Conservation (phyloP, 2,888 invertebrate species). For the Pammene fasciana region DNA sequence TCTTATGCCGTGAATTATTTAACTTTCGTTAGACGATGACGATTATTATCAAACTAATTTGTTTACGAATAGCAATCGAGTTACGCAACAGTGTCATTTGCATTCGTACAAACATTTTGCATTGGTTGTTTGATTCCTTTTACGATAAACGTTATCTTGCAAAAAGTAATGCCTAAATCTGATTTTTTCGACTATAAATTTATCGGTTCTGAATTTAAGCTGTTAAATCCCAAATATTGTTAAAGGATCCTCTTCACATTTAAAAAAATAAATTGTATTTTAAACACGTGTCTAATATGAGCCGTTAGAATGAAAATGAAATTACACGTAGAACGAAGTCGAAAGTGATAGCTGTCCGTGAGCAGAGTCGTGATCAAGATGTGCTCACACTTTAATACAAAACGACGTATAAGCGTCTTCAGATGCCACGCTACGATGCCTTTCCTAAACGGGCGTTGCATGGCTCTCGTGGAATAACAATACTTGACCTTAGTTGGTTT, state of each 20-base stretch:
- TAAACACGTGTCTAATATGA: conserved; percentile 47
- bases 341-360: conserved; percentile 76
- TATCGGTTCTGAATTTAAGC: background rate
- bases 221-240: too few species aligned
- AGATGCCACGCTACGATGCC: background rate
- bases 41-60: conserved; percentile 67
- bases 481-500: conserved; percentile 45
- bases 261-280: conserved; percentile 2
- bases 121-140: background rate
- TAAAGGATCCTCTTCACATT: background rate
- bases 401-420: conserved; percentile 2
- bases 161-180: background rate
- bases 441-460: conserved; percentile 42
- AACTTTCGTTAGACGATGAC: conserved; percentile 65
- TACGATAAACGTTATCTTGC: background rate
- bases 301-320: conserved; percentile 68
- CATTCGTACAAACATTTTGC: conserved; percentile 13
- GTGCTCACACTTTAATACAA: conserved; percentile 18
- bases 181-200: background rate
- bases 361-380: conserved; percentile 63
- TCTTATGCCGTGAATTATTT: conserved; percentile 67
- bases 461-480: conserved; percentile 61
- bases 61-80: conserved; percentile 50
- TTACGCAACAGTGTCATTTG: conserved; percentile 50
- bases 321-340: conserved; percentile 65